These are phyloP conservation scores for Ahaetulla prasina DNA, from an alignment of 2,113 vertebrate species.

Conservation along the genomic window DNA sequence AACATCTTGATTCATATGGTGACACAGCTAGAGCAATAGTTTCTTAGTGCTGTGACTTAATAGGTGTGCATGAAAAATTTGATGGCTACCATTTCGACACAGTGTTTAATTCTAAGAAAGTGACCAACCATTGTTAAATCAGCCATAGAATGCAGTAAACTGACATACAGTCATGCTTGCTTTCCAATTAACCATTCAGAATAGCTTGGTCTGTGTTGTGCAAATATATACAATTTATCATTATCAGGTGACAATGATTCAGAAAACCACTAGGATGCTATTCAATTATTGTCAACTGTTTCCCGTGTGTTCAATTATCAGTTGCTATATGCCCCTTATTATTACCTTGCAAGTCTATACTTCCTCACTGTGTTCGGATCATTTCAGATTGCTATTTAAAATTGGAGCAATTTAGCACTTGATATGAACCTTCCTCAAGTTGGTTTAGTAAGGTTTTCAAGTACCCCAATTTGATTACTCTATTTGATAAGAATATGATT, in stretches of 20 bases:
- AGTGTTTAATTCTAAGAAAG: neutral
- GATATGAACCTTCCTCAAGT: neutral
- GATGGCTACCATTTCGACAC: neutral
- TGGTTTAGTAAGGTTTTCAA: neutral
- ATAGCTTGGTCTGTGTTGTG: neutral
- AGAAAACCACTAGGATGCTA: neutral
- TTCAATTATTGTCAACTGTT: neutral
- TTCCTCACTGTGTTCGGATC: neutral
- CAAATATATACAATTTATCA: neutral
- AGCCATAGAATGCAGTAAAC: neutral
- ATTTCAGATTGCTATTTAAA: neutral
- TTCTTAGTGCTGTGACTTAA: neutral
- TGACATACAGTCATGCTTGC: neutral
- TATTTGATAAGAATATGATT: neutral
- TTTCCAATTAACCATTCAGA: neutral
- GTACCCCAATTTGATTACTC: neutral
- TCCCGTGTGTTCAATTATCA: neutral
- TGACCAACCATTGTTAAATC: neutral
- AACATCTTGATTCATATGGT: neutral
- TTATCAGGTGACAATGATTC: neutral
- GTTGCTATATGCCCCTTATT: neutral
- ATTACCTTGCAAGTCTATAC: neutral
- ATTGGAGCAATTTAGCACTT: neutral
- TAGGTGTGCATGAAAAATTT: neutral
- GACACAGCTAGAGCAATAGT: neutral